Conservation (phyloP, 2,113 vertebrate species). For the Mastomys coucha region DNA sequence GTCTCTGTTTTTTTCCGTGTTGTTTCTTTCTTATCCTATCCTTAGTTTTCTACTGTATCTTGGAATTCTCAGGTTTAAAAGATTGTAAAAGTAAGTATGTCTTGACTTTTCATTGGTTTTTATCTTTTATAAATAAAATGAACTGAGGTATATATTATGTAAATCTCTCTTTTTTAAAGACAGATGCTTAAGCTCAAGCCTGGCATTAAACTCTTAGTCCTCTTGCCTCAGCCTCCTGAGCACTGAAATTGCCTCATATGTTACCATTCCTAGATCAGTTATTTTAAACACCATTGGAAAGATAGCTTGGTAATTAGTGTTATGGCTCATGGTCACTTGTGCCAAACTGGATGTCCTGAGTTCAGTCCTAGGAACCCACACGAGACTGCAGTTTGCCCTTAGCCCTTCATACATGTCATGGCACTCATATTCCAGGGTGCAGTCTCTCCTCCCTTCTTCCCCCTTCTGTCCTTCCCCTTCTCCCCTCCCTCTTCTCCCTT, state of each 20-base stretch:
- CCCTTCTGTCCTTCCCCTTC: too few species aligned
- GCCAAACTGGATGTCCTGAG: neutral
- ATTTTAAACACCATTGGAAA: neutral
- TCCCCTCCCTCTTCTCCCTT: too few species aligned
- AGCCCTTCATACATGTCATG: neutral
- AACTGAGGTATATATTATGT: conserved; percentile 21
- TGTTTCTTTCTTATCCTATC: neutral
- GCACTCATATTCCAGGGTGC: neutral
- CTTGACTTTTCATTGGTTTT: conserved; percentile 44
- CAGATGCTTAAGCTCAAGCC: neutral
- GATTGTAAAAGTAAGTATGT: conserved; percentile 47
- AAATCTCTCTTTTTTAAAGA: neutral
- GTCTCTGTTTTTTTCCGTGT: conserved; percentile 13
- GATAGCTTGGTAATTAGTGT: neutral
- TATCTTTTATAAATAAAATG: conserved; percentile 55
- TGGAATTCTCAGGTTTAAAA: conserved; percentile 44
- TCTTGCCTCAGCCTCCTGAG: neutral
- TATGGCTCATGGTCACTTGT: neutral
- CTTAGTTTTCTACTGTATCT: conserved; percentile 31
- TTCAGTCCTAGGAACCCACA: neutral
- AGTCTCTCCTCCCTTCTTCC: neutral
- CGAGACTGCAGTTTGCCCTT: neutral
- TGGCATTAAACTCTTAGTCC: neutral
- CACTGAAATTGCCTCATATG: neutral
- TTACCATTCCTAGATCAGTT: neutral